Evolutionary conservation across 2,113 vertebrate genomes (phyloP), one percentile per base, ranked within the genome.

Genomic region (Cyphomyrus discorhynchus): DNA sequence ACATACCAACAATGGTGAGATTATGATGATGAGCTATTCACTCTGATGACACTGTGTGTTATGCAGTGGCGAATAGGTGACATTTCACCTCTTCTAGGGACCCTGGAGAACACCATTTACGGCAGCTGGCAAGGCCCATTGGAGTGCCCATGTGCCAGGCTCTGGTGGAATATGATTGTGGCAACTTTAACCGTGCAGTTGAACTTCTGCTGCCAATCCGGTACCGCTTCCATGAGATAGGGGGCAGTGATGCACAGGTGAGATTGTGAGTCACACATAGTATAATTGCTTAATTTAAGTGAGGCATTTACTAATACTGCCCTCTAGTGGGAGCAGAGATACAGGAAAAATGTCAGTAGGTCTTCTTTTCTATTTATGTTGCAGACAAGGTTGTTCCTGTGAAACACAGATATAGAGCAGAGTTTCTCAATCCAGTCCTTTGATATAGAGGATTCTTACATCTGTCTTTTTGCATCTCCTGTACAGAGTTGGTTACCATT

Each of bases 231-330:
- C 80, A 94, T 0, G 66, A 91, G 9, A 89, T 98, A 0, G 98
- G 98, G 52, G 98, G 98, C 92, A 99, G 98, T 66, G 96, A 98
- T 1, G 98, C 98, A 46, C 98, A 99, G 97, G 98, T 99, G 92
- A 95, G 89, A 77, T 70, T 70, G n/a, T 31, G n/a, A 70, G 62
- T 70, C 62, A 66, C n/a, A 27, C 24, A 10, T 9, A n/a, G 56
- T 58, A 24, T 58, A 11, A n/a, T 11, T 27, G 56, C 24, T 24
- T 58, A n/a, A 58, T 66, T 10, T 62, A 62, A 62, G n/a, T 70
- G n/a, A 70, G n/a, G 62, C 10, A 70, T 27, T 70, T 70, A 31
- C n/a, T 70, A 70, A 70, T 70, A 70, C n/a, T 70, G 62, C 62
- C n/a, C n/a, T 31, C n/a, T 70, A 70, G 62, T 70, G 9, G n/a